Evolutionary conservation across 2,888 invertebrate species (phyloP).

Genomic region (Mesopsocus fuscifrons): DNA sequence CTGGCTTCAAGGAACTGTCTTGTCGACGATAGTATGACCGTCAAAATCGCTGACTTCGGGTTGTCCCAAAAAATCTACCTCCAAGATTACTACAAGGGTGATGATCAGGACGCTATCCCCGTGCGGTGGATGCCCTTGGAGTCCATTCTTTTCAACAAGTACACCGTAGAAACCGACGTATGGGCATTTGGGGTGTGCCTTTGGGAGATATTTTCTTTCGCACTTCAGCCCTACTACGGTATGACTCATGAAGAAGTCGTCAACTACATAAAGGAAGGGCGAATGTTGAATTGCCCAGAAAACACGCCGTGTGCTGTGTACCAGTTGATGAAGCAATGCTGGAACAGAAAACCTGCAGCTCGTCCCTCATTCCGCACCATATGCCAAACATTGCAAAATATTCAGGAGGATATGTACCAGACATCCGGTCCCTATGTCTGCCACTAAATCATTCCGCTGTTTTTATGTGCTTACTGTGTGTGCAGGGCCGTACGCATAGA

Average conservation of each 20-base stretch:
- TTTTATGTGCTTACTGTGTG: too few species aligned
- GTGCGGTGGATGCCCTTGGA: constrained; percentile 97
- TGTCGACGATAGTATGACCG: constrained; percentile 82
- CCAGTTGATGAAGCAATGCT: constrained; percentile 84
- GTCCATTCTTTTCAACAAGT: constrained; percentile 90
- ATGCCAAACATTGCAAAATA: constrained; percentile 56
- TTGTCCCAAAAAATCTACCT: constrained; percentile 88
- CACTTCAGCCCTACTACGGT: constrained; percentile 89
- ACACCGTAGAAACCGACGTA: constrained; percentile 88
- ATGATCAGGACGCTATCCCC: constrained; percentile 89
- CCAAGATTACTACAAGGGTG: constrained; percentile 89
- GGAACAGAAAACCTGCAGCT: constrained; percentile 69
- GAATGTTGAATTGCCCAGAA: constrained; percentile 77
- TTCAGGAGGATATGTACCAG: constrained; percentile 26
- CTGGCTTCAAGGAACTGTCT: constrained; percentile 90
- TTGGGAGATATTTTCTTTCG: constrained; percentile 95
- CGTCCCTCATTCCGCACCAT: constrained; percentile 73
- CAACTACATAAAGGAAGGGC: constrained; percentile 82
- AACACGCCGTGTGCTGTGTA: constrained; percentile 73
- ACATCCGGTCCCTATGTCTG: constrained; percentile 2
- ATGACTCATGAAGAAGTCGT: constrained; percentile 96
- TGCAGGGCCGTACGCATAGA: too few species aligned
- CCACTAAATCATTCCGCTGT: too few species aligned
- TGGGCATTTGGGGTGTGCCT: constrained; percentile 95
- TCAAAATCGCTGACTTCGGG: constrained; percentile 95